Base-by-base conservation (phyloP, 2,113 vertebrate genomes). In the Anoura caudifer region DNA sequence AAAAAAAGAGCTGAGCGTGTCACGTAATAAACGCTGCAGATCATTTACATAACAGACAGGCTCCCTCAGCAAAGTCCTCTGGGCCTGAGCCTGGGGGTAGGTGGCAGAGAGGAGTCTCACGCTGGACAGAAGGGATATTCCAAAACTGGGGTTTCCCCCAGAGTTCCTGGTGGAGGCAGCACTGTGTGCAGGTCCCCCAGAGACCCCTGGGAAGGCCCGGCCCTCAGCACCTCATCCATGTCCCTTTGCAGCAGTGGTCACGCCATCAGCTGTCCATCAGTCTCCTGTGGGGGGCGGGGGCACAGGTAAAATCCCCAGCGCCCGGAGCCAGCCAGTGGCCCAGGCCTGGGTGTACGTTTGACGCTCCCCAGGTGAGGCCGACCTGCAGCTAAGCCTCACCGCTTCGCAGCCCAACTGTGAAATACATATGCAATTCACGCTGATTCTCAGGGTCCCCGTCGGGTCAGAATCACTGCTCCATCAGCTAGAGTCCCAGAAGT, bases 261-360 rank as follows among this genome's bases (percentile, higher is more conserved):
- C 43, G 5, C 12, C 19, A 5, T 33, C 0, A 10, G 13, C 43
- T 1, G 7, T 26, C 22, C 13, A 19, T 26, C 0, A 16, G 19
- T n/a, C 8, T 1, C 72, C 41, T 5, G 50, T 3, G 2, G 15
- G 20, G 54, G 19, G 5, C 4, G 26, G 28, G 7, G 45, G 2
- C 17, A 7, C n/a, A n/a, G 15, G 15, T 36, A 33, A 20, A 54
- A 26, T 7, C 1, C 41, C n/a, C 73, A 59, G 14, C 5, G 16
- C 54, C 70, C 80, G 43, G 22, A 59, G 56, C 56, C 20, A 26
- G 3, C 22, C 7, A 24, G 56, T 1, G 7, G 56, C 22, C 56
- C 56, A 59, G 56, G 8, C 56, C 56, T 20, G 54, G 54, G 56
- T 9, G 56, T 7, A 26, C 56, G 9, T 10, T 3, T 24, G 31